A percentile compares a stretch with the other conserved stretches of the same genome.
Conservation (phyloP, 2,797 vertebrate species). For the Megalops cyprinoides region DNA sequence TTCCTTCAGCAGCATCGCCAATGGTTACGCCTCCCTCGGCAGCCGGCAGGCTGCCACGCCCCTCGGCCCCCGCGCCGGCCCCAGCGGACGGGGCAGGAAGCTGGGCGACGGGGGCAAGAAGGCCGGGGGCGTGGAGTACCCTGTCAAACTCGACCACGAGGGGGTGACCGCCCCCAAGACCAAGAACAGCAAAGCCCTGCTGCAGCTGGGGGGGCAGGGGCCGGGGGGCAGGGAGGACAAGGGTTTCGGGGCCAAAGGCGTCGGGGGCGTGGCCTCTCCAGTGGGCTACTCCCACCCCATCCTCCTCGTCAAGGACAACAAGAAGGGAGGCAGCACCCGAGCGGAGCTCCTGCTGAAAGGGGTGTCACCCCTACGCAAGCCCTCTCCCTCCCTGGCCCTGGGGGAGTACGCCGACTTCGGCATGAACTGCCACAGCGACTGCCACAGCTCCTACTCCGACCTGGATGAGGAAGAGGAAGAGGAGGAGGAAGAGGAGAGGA, state of each 20-base stretch:
- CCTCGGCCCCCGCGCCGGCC: conserved; percentile 60
- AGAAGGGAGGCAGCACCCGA: conserved; percentile 58
- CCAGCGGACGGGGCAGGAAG: conserved; percentile 47
- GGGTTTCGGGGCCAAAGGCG: conserved; percentile 71
- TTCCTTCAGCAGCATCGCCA: conserved; percentile 95
- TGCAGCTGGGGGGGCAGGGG: conserved; percentile 67
- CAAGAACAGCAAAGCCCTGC: conserved; percentile 89
- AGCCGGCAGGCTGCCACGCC: conserved; percentile 59
- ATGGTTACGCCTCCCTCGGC: conserved; percentile 85
- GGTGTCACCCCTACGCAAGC: conserved; percentile 66
- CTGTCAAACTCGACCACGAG: conserved; percentile 96
- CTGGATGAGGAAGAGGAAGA: conserved; percentile 90
- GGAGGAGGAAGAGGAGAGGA: conserved; percentile 63
- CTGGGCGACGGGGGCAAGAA: conserved; percentile 50
- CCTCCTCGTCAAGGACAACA: conserved; percentile 79
- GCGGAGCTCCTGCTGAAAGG: conserved; percentile 60
- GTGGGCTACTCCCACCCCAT: conserved; percentile 79
- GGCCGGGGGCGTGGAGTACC: conserved; percentile 75
- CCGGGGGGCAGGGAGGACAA: conserved; percentile 71
- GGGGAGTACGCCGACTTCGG: conserved; percentile 83
- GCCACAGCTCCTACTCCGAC: conserved; percentile 92
- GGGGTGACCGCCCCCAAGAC: conserved; percentile 98
- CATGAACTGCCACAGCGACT: conserved; percentile 89
- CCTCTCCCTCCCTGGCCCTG: conserved; percentile 75
- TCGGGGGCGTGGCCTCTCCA: conserved; percentile 62